Conservation (phyloP, 53 echinoderm and acorn worm species). For the Crossaster papposus region DNA sequence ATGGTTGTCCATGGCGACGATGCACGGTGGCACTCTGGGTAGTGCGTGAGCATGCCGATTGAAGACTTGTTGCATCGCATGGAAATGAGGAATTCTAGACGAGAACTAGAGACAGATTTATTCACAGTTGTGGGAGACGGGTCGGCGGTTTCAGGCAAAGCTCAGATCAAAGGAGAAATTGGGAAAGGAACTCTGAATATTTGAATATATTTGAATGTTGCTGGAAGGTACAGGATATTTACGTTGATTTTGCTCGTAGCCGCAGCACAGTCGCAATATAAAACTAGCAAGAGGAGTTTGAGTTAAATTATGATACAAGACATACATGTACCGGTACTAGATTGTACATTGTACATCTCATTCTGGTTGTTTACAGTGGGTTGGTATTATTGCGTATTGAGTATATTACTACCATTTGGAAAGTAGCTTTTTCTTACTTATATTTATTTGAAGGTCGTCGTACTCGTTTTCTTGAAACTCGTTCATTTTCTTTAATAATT, state of each 20-base stretch:
- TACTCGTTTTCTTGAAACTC: no score
- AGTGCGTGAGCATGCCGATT: neutral
- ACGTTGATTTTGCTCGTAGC: neutral
- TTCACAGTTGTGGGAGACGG: neutral
- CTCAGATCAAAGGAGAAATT: neutral
- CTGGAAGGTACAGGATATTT: neutral
- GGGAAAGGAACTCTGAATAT: neutral
- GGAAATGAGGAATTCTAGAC: neutral
- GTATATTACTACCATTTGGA: no score
- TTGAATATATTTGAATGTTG: neutral
- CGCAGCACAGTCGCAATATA: neutral
- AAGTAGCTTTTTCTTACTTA: no score
- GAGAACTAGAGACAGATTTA: constrained; percentile 4
- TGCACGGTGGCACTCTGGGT: neutral
- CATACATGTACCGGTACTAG: no score
- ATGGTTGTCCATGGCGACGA: neutral
- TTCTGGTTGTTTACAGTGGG: neutral
- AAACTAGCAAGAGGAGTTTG: neutral
- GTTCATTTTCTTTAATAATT: no score
- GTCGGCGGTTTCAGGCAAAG: neutral
- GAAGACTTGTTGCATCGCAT: constrained; percentile 45
- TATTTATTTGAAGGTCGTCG: no score
- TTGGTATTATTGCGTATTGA: no score
- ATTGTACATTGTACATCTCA: neutral
- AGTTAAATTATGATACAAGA: neutral